Percentiles rank a stretch among this genome's conserved stretches.
These are phyloP conservation scores for Hiodon alosoides DNA, from an alignment of 2,113 vertebrate species.

Conservation along the genomic window DNA sequence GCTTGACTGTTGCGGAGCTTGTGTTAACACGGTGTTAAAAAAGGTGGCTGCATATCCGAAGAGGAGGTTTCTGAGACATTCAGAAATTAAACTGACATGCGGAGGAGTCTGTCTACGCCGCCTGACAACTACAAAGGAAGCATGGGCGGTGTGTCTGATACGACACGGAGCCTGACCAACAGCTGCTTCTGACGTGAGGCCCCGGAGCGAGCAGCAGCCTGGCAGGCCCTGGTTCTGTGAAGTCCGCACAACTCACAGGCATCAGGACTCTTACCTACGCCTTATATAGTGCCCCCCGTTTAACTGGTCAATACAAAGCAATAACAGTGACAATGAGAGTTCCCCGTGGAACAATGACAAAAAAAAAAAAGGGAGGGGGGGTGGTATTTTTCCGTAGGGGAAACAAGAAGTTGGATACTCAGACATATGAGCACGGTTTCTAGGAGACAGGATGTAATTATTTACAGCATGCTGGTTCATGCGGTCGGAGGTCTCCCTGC, in stretches of 20 bases:
- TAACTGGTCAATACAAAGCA: not conserved
- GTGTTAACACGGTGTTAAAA: no score
- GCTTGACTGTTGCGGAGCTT: no score
- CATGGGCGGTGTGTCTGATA: not conserved
- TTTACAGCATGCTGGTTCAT: conserved; percentile 32
- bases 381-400: conserved; percentile 7
- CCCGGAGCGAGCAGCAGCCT: not conserved
- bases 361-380: not conserved
- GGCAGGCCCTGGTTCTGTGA: not conserved
- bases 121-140: not conserved
- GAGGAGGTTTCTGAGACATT: not conserved
- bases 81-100: not conserved
- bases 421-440: conserved; percentile 36
- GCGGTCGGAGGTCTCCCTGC: conserved; percentile 18
- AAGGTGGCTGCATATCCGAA: not conserved
- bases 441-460: conserved; percentile 39
- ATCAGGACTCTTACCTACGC: no score
- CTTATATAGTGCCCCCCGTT: not conserved
- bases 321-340: not conserved
- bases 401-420: conserved; percentile 17
- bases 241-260: not conserved
- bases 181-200: conserved; percentile 9
- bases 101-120: not conserved
- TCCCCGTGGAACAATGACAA: not conserved
- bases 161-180: not conserved